Evolutionary conservation across 2,113 vertebrate species (phyloP), one percentile per base, ranked within the genome.

Genomic region (Coturnix japonica): DNA sequence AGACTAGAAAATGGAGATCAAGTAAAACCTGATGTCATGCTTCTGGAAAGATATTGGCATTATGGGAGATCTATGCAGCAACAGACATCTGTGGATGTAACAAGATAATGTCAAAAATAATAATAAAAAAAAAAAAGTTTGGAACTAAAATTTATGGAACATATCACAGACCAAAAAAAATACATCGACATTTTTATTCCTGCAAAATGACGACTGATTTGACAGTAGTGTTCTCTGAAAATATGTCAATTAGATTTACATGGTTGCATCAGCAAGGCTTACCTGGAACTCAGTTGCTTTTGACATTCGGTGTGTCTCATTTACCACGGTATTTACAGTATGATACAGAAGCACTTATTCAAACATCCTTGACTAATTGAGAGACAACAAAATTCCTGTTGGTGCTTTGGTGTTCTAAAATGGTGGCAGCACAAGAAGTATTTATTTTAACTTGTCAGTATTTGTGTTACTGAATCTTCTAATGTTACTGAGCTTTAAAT

Each of bases 331-430:
- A 76, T 85, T 73, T 77, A 59, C 51, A 35, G 22, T 21, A 60
- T 30, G 28, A 51, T 53, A 64, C 10, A 84, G 81, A 86, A 88
- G 67, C 69, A 78, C 21, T 53, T 17, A 30, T 53, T 53, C 51
- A 8, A 2, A 4, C 88, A 69, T n/a, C 56, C 35, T 88, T 88
- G 64, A 76, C 57, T 44, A 87, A 85, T 73, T 33, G 21, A 21
- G 13, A 64, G 46, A 86, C 61, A 83, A 66, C 90, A 31, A 25
- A 74, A 12, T 6, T 74, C 28, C 73, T 43, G 11, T 47, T 56
- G 35, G 26, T 14, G 37, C 81, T 86, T 88, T 73, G 64, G 70
- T 75, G 30, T 31, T 79, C 85, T 82, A 80, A 82, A 91, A 90
- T 49, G 7, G 9, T 93, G 41, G 7, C 33, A 83, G 21, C 8